These are phyloP conservation scores for Etheostoma nigrum DNA, from an alignment of 2,797 vertebrate genomes.

Conservation along the genomic window DNA sequence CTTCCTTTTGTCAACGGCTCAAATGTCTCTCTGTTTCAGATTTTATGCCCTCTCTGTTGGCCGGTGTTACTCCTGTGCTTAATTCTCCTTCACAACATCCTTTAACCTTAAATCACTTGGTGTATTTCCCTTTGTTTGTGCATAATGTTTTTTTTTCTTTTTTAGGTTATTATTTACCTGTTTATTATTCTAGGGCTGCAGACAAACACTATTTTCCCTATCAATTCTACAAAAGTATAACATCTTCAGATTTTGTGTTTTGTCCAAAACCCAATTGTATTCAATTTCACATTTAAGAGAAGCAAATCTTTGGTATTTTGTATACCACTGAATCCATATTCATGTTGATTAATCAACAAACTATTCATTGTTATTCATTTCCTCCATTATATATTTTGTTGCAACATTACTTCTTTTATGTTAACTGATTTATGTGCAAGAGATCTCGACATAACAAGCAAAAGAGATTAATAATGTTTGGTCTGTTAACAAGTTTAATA, in stretches of 20 bases:
- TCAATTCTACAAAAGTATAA: neutral
- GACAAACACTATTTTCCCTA: neutral
- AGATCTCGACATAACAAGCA: neutral
- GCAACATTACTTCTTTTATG: neutral
- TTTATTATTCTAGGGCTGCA: neutral
- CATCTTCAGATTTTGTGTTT: neutral
- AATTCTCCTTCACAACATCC: conserved; percentile 7
- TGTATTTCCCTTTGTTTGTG: conserved; percentile 6
- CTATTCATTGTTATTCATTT: neutral
- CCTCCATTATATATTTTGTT: neutral
- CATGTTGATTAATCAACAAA: neutral
- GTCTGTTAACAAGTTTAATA: neutral
- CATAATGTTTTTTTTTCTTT: neutral
- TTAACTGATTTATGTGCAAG: neutral
- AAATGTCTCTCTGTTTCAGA: conserved; percentile 57
- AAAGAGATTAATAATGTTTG: neutral
- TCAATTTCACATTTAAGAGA: neutral
- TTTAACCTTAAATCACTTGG: neutral
- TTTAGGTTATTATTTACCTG: too few species aligned
- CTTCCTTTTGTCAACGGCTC: conserved; percentile 47
- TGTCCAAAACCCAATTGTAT: neutral
- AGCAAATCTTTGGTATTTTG: neutral
- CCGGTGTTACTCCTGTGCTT: conserved; percentile 1
- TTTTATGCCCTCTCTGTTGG: conserved; percentile 29
- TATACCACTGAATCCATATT: neutral